These are phyloP conservation scores for Nothoprocta perdicaria DNA, from an alignment of 2,113 vertebrate species.

Conservation along the genomic window DNA sequence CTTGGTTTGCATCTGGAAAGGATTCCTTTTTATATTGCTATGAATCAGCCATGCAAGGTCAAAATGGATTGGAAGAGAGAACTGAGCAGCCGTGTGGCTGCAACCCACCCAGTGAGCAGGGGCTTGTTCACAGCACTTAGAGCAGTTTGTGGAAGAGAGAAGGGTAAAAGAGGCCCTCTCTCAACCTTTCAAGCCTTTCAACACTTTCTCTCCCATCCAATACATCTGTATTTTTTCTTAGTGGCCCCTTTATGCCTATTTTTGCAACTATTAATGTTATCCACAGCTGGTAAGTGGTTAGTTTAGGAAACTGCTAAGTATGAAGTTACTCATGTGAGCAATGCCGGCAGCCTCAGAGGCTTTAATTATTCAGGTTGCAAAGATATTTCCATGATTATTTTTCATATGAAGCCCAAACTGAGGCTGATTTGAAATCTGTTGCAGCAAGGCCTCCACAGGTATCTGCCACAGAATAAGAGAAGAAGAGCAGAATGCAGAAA, in stretches of 20 bases:
- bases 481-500: background rate
- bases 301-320: background rate
- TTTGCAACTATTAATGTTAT: background rate
- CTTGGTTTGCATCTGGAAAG: background rate
- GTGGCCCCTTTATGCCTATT: background rate
- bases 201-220: background rate
- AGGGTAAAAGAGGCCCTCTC: background rate
- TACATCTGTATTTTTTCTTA: background rate
- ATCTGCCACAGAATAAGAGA: background rate
- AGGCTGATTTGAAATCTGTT: background rate
- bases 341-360: background rate
- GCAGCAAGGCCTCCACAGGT: background rate
- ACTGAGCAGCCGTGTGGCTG: background rate
- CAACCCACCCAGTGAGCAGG: background rate
- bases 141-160: background rate
- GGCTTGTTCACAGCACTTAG: accelerated
- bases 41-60: background rate
- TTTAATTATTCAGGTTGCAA: background rate
- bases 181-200: background rate
- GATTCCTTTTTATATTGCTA: background rate
- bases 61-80: background rate
- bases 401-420: background rate
- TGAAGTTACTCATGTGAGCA: background rate
- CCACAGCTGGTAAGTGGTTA: background rate
- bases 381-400: background rate